phyloP scores from a whole-genome alignment of 2,888 invertebrate genomes.

The Xestia rhomboidea region DNA sequence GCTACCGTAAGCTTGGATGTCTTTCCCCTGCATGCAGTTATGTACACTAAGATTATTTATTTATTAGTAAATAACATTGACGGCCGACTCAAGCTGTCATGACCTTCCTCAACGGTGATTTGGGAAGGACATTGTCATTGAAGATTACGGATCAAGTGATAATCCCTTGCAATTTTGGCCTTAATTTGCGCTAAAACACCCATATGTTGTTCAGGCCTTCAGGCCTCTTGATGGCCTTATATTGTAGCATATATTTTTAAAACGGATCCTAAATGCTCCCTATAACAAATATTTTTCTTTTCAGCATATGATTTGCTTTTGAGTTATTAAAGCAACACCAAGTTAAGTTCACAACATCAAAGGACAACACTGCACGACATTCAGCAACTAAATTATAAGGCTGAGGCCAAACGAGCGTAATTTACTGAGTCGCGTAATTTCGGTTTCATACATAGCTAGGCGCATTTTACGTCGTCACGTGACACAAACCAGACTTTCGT shows the following conservation, averaged over 20 bases:
- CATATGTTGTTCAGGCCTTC: neutral
- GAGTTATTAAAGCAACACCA: constrained; percentile 58
- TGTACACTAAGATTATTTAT: constrained; percentile 64
- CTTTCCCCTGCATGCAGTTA: constrained; percentile 80
- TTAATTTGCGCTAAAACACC: neutral
- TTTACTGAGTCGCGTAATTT: no score
- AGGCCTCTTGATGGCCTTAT: neutral
- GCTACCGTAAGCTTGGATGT: constrained; percentile 75
- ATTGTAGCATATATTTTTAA: no score
- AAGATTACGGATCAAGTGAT: neutral
- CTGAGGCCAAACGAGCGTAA: no score
- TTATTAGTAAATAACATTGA: constrained; percentile 60
- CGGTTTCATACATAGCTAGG: no score
- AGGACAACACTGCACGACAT: constrained; percentile 50
- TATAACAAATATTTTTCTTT: neutral
- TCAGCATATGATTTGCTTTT: constrained; percentile 4
- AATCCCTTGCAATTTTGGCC: neutral
- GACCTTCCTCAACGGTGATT: neutral
- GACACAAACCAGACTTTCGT: no score
- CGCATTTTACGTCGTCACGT: no score
- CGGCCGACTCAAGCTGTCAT: constrained; percentile 12
- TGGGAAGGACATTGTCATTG: neutral
- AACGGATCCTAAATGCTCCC: neutral
- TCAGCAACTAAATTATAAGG: constrained; percentile 19
- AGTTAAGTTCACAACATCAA: constrained; percentile 59